Evolutionary conservation across 1,140 invertebrate species (phyloP).

Genomic region (Tetragonula clypearis): DNA sequence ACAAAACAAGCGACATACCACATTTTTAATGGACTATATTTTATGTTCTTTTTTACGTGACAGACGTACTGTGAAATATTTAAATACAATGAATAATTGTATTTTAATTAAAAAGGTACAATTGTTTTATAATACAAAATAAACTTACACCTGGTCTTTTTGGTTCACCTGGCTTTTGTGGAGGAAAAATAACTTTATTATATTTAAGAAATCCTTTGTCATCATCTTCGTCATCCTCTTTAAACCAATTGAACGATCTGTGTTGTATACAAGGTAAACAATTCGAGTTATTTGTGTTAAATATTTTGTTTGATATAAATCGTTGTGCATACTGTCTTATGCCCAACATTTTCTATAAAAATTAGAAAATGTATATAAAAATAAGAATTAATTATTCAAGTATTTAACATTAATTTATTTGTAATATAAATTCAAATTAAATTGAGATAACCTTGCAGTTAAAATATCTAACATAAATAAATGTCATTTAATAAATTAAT

Average conservation of each 20-base stretch:
- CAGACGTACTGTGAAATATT: constrained; percentile 90
- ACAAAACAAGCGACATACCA: constrained; percentile 94
- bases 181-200: constrained; percentile 91
- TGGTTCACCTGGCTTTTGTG: constrained; percentile 88
- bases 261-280: neutral
- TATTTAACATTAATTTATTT: neutral
- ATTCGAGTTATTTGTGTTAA: neutral
- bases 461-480: neutral
- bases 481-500: neutral
- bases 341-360: constrained; percentile 52
- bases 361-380: neutral
- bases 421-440: neutral
- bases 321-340: constrained; percentile 22
- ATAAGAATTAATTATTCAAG: neutral
- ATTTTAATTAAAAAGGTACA: neutral
- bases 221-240: rapidly evolving
- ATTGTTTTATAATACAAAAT: constrained; percentile 31
- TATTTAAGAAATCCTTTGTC: constrained; percentile 75
- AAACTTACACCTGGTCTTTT: constrained; percentile 90
- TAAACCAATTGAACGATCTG: neutral
- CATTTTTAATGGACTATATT: constrained; percentile 95
- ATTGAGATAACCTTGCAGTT: constrained; percentile 2
- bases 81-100: constrained; percentile 37
- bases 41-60: constrained; percentile 91
- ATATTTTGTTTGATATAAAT: constrained; percentile 10